Percentiles rank a stretch among this genome's conserved stretches.
phyloP scores from a whole-genome alignment of 2,888 invertebrate species.

The Drepana falcataria region DNA sequence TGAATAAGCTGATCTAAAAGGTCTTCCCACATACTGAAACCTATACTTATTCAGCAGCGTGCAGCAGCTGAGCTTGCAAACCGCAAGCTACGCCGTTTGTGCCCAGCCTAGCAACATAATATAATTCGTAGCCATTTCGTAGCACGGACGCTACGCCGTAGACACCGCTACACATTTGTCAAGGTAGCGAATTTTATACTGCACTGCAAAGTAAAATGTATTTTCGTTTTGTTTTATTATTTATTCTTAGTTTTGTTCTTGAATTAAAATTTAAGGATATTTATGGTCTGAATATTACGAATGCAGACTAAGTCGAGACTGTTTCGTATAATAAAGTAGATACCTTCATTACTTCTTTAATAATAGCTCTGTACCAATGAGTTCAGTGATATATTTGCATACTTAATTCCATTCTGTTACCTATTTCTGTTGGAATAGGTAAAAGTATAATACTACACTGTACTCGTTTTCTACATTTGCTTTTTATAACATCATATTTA shows the following conservation, averaged over 20 bases:
- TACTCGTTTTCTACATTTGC: no score
- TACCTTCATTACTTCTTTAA: no score
- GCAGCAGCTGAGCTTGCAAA: constrained; percentile 27
- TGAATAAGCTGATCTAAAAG: neutral
- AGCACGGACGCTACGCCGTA: constrained; percentile 18
- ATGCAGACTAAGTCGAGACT: no score
- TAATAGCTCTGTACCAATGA: no score
- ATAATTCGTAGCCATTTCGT: constrained; percentile 11
- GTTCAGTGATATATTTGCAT: no score
- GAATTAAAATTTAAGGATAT: neutral
- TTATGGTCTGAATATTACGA: no score
- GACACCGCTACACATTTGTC: constrained; percentile 20
- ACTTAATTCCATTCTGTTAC: no score
- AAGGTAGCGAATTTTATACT: constrained; percentile 13
- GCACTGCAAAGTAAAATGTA: constrained; percentile 8
- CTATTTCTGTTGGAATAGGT: no score
- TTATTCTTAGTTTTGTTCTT: neutral
- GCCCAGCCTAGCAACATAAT: constrained; percentile 25
- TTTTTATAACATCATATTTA: no score
- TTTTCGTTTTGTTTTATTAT: constrained; percentile 6
- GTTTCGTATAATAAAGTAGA: no score
- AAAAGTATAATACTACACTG: no score
- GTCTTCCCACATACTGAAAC: constrained; percentile 12
- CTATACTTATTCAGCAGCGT: constrained; percentile 24
- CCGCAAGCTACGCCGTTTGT: constrained; percentile 26